Conservation (phyloP, 2,113 vertebrate species). For the Scytalopus superciliaris region DNA sequence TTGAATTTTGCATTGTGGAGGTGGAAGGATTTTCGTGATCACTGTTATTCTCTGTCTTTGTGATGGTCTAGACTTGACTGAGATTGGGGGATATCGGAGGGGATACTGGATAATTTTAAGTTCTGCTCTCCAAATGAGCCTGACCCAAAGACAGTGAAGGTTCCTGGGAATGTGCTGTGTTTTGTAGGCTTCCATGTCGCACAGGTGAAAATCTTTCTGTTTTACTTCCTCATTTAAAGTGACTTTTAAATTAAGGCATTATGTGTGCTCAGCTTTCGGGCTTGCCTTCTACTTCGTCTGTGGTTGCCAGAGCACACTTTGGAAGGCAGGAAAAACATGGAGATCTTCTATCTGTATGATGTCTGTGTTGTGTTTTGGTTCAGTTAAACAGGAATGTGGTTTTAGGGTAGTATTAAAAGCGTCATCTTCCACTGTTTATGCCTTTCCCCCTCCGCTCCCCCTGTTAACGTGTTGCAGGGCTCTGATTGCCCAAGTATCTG, state of each 20-base stretch:
- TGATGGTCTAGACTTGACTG: neutral
- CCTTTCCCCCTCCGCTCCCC: neutral
- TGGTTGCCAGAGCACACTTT: neutral
- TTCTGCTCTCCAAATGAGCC: neutral
- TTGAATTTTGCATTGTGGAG: neutral
- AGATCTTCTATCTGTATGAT: neutral
- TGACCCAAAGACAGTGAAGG: neutral
- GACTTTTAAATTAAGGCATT: neutral
- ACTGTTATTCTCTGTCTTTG: neutral
- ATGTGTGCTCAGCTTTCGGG: neutral
- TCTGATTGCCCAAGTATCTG: neutral
- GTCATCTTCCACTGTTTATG: neutral
- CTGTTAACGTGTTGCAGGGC: neutral
- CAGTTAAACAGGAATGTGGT: neutral
- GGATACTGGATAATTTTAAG: neutral
- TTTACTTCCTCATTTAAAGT: neutral
- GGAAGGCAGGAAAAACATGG: neutral
- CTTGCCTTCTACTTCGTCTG: neutral
- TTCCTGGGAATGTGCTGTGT: neutral
- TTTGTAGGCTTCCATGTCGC: neutral
- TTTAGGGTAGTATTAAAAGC: neutral
- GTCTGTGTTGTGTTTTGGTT: neutral
- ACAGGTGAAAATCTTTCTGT: neutral
- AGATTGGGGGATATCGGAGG: neutral
- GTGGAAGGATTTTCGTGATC: neutral